A percentile compares a stretch with the other conserved stretches of the same genome.
Conservation (phyloP, 2,113 vertebrate genomes). For the Bettongia penicillata region DNA sequence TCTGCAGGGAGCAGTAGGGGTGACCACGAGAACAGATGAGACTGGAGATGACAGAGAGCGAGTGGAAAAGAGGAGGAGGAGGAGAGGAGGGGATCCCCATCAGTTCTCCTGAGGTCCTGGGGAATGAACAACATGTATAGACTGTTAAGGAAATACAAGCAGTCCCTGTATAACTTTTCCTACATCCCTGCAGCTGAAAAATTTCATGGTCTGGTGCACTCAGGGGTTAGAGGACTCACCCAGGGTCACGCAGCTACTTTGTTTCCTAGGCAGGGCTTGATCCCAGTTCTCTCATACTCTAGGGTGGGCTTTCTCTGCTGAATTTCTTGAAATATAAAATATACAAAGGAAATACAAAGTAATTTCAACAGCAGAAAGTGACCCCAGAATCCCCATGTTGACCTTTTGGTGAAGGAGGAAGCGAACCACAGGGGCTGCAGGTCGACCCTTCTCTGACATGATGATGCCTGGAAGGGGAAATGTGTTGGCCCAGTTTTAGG, state of each 20-base stretch:
- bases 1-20: too few relatives aligned
- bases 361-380: background rate
- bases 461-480: background rate
- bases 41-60: background rate
- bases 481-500: background rate
- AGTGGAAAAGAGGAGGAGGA: background rate
- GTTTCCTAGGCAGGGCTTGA: background rate
- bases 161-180: background rate
- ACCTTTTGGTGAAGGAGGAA: background rate
- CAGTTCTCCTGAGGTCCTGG: too few relatives aligned
- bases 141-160: too few relatives aligned
- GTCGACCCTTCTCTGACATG: background rate
- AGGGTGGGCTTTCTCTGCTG: background rate
- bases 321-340: background rate
- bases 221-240: constrained; percentile 28
- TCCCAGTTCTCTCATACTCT: background rate
- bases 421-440: background rate
- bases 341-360: background rate
- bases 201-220: constrained; percentile 11
- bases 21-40: background rate
- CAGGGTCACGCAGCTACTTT: background rate
- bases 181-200: background rate
- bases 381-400: background rate
- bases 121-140: too few relatives aligned
- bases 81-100: background rate